Base-by-base conservation (phyloP, 2,888 invertebrate species). In the Stomorhina lunata region DNA sequence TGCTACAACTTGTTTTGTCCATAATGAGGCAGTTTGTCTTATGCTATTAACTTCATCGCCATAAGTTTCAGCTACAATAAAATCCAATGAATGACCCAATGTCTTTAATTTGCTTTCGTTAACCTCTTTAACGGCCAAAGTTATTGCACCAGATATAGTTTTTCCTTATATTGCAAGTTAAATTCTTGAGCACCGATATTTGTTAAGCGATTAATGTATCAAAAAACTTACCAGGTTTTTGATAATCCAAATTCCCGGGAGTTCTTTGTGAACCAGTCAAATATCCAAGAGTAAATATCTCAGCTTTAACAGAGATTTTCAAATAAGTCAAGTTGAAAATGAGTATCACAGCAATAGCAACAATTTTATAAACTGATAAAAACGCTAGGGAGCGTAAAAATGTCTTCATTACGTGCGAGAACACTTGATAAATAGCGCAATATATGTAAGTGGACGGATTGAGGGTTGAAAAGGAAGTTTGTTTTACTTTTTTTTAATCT, bases 21-120 rank as follows among this genome's bases (percentile, higher is more conserved):
- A 96, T 48, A 97, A 91, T 15, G 95, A 93, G 0, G 97, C 97
- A 29, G 97, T 97, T 92, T 94, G 94, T 71, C 94, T 92, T 85
- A 98, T 97, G 89, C 98, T 98, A 75, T 94, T 94, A 85, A 95
- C 94, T 91, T 98, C 98, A 88, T 96, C 95, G 0, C 98, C 98
- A 90, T 94, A 97, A 0, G 98, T 98, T 91, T 98, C 98, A 1
- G 96, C 96, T 4, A 98, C 95, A 20, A 95, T 92, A 87, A 97
- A 96, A 84, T 95, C 94, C 78, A 97, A 91, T 0, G 93, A 93
- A 90, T 97, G 96, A 0, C 96, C 95, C 85, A 94, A 83, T 9
- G 85, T 68, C 4, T 86, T 92, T 32, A 94, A 90, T 69, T 93
- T 92, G 55, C 93, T 93, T 22, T 92, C 91, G 88, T 96, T 96